Percentiles rank a stretch among this genome's conserved stretches.
Evolutionary conservation across 2,113 vertebrate genomes (phyloP).

Genomic region (Serinus canaria): DNA sequence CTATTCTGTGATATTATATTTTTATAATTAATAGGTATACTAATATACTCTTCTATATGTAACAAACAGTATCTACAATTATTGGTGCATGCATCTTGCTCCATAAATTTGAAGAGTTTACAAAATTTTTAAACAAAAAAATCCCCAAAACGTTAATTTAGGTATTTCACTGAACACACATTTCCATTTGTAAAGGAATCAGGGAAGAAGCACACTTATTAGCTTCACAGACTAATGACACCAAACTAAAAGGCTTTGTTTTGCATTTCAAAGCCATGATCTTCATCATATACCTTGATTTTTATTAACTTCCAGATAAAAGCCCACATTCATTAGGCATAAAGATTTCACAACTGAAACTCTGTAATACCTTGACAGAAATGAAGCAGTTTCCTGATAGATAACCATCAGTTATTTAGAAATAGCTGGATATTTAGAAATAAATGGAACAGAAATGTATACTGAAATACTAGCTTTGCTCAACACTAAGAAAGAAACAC

Average conservation of each 20-base stretch:
- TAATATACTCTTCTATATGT: neutral
- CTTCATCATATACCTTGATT: neutral
- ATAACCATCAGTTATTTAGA: neutral
- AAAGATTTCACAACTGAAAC: neutral
- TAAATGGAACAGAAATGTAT: neutral
- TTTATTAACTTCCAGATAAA: neutral
- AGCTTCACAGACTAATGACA: neutral
- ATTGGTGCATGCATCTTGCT: neutral
- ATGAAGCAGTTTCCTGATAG: neutral
- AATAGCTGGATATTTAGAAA: neutral
- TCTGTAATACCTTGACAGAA: neutral
- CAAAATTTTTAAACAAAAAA: neutral
- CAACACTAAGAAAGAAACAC: neutral
- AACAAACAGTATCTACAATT: neutral
- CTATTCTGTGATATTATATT: neutral
- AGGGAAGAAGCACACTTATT: neutral
- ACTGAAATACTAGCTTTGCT: neutral
- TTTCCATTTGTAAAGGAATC: neutral
- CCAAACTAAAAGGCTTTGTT: neutral
- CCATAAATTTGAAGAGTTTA: neutral
- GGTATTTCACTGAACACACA: neutral
- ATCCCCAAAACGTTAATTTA: rapidly evolving
- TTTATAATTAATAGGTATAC: neutral
- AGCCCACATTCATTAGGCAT: neutral
- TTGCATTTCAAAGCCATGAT: neutral